These are phyloP conservation scores for Falco rusticolus DNA, from an alignment of 2,797 vertebrate genomes.

Conservation along the genomic window DNA sequence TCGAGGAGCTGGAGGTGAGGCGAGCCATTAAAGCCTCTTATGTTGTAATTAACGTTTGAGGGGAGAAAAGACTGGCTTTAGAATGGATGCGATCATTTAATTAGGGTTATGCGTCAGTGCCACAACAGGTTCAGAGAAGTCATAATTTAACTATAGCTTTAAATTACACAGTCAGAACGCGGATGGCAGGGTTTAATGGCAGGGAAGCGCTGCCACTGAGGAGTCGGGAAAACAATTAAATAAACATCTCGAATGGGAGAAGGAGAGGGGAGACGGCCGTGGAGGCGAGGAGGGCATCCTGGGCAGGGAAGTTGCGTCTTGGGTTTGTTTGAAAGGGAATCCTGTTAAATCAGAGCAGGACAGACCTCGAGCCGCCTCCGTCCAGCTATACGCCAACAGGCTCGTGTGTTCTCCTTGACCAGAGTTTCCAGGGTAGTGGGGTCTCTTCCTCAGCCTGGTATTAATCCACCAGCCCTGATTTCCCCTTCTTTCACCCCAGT, in stretches of 20 bases:
- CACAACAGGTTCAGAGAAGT: constrained; percentile 90
- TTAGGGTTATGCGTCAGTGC: constrained; percentile 92
- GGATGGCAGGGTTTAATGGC: constrained; percentile 79
- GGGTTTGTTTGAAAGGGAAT: not conserved
- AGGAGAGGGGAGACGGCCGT: not conserved
- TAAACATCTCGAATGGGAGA: constrained; percentile 72
- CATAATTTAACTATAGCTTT: constrained; percentile 89
- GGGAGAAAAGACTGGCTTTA: constrained; percentile 87
- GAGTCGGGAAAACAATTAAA: constrained; percentile 78
- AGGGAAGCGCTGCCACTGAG: constrained; percentile 65
- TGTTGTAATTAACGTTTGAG: constrained; percentile 93
- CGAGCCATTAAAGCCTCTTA: constrained; percentile 95
- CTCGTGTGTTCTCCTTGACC: accelerated
- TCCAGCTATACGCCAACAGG: not conserved
- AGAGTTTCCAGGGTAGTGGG: not conserved
- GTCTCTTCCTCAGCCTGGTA: not conserved
- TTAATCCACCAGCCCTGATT: not conserved
- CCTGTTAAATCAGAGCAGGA: not conserved
- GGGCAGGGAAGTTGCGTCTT: not conserved
- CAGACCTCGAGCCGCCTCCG: not conserved
- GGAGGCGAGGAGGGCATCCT: not conserved
- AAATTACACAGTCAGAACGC: constrained; percentile 87
- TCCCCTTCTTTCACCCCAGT: not conserved
- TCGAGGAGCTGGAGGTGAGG: constrained; percentile 93
- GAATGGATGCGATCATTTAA: constrained; percentile 92